phyloP scores from a whole-genome alignment of 2,113 vertebrate species.

The Electrona antarctica region DNA sequence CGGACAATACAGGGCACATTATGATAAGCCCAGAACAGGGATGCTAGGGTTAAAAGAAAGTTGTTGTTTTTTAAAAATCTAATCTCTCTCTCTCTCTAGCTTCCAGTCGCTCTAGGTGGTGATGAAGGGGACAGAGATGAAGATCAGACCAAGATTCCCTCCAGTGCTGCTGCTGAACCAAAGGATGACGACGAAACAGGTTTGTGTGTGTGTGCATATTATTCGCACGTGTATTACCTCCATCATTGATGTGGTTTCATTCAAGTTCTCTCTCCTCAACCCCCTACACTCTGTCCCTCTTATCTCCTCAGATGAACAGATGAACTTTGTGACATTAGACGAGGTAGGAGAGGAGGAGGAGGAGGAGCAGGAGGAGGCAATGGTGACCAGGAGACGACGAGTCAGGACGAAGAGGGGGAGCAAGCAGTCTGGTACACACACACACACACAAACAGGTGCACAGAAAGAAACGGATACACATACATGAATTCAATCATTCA shows the following conservation, averaged over 20 bases:
- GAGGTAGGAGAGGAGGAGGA: constrained; percentile 44
- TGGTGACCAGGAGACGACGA: constrained; percentile 5
- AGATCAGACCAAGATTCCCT: constrained; percentile 50
- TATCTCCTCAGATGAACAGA: constrained; percentile 25
- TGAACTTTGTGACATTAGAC: constrained; percentile 43
- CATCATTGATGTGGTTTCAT: background rate
- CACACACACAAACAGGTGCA: too few species aligned
- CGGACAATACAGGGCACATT: too few species aligned
- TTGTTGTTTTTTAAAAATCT: too few species aligned
- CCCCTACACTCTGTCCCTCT: background rate
- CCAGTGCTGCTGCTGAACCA: constrained; percentile 7
- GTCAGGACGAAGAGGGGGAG: constrained; percentile 13
- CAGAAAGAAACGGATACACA: background rate
- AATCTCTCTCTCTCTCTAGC: constrained; percentile 67
- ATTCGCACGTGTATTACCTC: background rate
- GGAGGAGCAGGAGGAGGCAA: constrained; percentile 17
- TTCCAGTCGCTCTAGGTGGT: constrained; percentile 83
- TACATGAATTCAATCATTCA: background rate
- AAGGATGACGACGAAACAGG: constrained; percentile 25
- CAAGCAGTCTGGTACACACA: constrained; percentile 12
- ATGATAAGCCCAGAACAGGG: too few species aligned
- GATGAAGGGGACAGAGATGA: constrained; percentile 83
- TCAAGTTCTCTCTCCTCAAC: background rate
- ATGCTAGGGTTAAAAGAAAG: too few species aligned
- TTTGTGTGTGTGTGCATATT: constrained; percentile 18